These are phyloP conservation scores for Colaptes auratus DNA, from an alignment of 2,113 vertebrate species.

Conservation along the genomic window DNA sequence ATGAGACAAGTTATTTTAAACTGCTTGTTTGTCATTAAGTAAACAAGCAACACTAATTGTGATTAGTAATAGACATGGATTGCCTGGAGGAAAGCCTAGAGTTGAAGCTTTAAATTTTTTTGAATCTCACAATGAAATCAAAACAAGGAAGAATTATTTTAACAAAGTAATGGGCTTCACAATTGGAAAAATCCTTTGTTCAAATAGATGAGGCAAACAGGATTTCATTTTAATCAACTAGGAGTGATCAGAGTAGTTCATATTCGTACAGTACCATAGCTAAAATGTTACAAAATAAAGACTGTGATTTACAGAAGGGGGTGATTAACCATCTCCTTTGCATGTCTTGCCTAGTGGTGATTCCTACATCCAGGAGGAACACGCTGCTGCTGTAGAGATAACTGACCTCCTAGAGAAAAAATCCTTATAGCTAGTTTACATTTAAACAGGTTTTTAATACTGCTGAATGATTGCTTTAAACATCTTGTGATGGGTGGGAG, in stretches of 20 bases:
- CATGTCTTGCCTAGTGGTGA: neutral
- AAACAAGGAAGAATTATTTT: neutral
- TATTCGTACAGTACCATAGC: neutral
- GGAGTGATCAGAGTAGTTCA: neutral
- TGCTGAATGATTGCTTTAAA: neutral
- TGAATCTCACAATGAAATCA: neutral
- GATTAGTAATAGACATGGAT: neutral
- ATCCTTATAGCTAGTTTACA: neutral
- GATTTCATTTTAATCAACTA: neutral
- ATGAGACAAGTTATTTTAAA: conserved; percentile 7
- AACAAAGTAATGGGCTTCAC: neutral
- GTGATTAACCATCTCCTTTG: neutral
- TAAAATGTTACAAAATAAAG: neutral
- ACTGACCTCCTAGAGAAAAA: neutral
- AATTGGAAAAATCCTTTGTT: neutral
- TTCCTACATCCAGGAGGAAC: neutral
- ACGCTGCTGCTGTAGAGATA: neutral
- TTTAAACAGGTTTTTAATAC: neutral
- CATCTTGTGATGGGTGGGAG: neutral
- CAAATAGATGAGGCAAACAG: neutral
- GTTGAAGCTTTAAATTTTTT: neutral
- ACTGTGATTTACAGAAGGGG: neutral
- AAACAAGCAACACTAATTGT: conserved; percentile 13
- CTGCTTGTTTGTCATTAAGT: neutral
- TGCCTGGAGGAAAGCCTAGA: conserved; percentile 4